These are phyloP conservation scores for Sphaeramia orbicularis DNA, from an alignment of 2,797 vertebrate genomes.

Conservation along the genomic window DNA sequence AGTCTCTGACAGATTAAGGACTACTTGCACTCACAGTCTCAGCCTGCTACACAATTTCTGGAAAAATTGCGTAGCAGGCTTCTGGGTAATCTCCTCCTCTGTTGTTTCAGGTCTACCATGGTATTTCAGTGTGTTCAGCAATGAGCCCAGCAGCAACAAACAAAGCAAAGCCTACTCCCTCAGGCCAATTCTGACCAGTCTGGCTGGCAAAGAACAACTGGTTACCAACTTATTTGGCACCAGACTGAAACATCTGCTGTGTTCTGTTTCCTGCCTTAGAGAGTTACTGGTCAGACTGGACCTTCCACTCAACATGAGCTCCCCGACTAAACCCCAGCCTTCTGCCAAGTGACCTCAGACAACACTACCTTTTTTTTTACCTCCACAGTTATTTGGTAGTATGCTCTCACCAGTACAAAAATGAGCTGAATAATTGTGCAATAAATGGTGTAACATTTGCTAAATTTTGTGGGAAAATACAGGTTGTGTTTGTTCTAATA, in stretches of 20 bases:
- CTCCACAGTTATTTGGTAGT: conserved; percentile 7
- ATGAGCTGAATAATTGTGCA: neutral
- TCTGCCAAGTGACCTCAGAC: conserved; percentile 25
- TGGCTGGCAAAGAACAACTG: conserved; percentile 43
- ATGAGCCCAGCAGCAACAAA: conserved; percentile 43
- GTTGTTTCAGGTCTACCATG: conserved; percentile 9
- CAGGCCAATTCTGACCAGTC: conserved; percentile 29
- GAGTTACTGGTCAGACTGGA: conserved; percentile 43
- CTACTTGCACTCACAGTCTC: neutral
- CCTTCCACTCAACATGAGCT: conserved; percentile 37
- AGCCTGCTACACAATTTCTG: neutral
- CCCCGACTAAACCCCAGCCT: conserved; percentile 29
- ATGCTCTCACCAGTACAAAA: conserved; percentile 1
- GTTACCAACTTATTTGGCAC: conserved; percentile 67
- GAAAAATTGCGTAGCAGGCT: neutral
- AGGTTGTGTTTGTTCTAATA: neutral
- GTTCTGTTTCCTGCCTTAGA: conserved; percentile 50
- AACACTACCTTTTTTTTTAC: neutral
- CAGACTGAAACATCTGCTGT: conserved; percentile 68
- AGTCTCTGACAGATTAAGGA: conserved; percentile 2
- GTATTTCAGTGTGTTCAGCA: conserved; percentile 42
- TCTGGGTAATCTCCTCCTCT: neutral
- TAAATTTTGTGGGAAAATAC: neutral
- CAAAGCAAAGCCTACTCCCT: conserved; percentile 30
- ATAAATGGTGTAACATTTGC: neutral